Conservation (phyloP, 1,140 invertebrate genomes). For the Drosophila willistoni region DNA sequence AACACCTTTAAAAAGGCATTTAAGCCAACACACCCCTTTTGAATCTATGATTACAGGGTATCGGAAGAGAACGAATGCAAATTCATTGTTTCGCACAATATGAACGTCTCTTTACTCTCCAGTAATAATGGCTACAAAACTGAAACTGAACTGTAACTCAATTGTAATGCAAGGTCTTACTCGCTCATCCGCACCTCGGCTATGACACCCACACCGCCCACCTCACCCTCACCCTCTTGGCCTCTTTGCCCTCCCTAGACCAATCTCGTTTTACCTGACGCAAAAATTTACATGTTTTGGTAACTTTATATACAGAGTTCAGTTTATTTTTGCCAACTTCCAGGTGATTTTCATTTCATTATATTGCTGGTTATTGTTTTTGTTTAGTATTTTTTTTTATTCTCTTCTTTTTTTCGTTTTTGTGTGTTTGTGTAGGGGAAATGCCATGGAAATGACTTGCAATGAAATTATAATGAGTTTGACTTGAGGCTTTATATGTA, state of each 20-base stretch:
- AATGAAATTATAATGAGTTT: constrained; percentile 69
- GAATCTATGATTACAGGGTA: neutral
- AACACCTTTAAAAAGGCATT: too few relatives aligned
- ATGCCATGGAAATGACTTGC: constrained; percentile 70
- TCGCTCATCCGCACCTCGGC: constrained; percentile 45
- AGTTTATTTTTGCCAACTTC: constrained; percentile 41
- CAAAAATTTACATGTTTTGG: constrained; percentile 58
- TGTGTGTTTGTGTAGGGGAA: constrained; percentile 18
- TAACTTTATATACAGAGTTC: constrained; percentile 55
- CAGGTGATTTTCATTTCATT: constrained; percentile 76
- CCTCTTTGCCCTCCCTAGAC: neutral
- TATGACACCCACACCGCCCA: neutral
- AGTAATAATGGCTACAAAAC: constrained; percentile 52
- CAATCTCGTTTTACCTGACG: neutral
- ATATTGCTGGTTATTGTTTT: constrained; percentile 61
- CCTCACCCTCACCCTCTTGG: neutral
- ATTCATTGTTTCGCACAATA: constrained; percentile 79
- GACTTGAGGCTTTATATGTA: constrained; percentile 32
- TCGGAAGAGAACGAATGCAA: constrained; percentile 52
- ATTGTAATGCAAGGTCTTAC: constrained; percentile 78
- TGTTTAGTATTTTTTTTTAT: constrained; percentile 26
- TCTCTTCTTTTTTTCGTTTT: constrained; percentile 15
- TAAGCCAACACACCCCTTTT: too few relatives aligned
- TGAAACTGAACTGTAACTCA: constrained; percentile 74
- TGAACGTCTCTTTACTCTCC: constrained; percentile 30